phyloP scores from a whole-genome alignment of 2,888 invertebrate genomes.

The Germaria angustata region DNA sequence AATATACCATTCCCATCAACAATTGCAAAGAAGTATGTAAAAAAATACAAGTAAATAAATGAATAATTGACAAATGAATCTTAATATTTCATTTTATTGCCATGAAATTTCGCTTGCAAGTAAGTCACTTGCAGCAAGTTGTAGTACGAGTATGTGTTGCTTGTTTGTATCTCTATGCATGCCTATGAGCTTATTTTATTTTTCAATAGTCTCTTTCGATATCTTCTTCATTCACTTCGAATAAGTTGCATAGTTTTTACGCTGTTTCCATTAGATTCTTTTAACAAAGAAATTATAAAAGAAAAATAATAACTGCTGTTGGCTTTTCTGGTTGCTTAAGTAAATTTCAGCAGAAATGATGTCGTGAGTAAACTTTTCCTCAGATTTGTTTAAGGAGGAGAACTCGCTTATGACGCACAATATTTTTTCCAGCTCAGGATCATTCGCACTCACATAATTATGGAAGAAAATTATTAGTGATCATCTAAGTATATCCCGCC shows the following conservation, averaged over 20 bases:
- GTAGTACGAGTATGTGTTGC: not conserved
- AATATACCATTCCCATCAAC: constrained; percentile 53
- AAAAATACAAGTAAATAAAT: constrained; percentile 13
- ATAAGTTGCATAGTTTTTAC: constrained; percentile 39
- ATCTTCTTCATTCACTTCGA: constrained; percentile 17
- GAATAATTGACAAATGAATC: constrained; percentile 18
- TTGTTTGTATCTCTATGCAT: not conserved
- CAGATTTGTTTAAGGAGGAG: too few species aligned
- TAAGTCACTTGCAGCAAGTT: not conserved
- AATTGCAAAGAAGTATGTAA: constrained; percentile 43
- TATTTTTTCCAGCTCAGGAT: too few species aligned
- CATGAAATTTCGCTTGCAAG: not conserved
- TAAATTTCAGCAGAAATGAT: too few species aligned
- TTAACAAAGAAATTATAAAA: not conserved
- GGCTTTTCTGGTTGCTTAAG: too few species aligned
- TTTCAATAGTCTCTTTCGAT: not conserved
- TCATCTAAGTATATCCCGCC: too few species aligned
- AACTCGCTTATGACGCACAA: too few species aligned
- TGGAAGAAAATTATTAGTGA: too few species aligned
- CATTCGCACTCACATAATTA: too few species aligned
- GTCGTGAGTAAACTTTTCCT: not conserved
- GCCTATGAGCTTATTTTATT: not conserved
- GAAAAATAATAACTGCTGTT: not conserved
- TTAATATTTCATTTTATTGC: not conserved
- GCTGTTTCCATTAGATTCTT: not conserved